Percentiles rank a stretch among this genome's conserved stretches.
Conservation (phyloP, 2,888 invertebrate species). For the Tetranychus piercei region DNA sequence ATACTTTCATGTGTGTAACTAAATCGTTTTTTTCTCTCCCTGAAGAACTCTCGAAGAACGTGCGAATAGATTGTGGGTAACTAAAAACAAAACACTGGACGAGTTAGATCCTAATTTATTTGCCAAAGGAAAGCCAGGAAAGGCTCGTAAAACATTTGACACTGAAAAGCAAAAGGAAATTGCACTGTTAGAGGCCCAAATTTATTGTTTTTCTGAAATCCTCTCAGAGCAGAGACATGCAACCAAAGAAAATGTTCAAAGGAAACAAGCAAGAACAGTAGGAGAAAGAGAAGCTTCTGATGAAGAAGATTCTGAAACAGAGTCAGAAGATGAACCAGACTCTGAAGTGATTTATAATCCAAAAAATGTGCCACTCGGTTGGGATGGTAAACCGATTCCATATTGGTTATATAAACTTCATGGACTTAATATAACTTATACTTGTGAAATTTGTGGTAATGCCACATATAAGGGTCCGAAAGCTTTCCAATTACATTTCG, state of each 20-base stretch:
- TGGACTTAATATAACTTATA: slow-evolving; percentile 93
- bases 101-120: slow-evolving; percentile 75
- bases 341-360: slow-evolving; percentile 97
- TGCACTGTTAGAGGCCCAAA: slow-evolving; percentile 66
- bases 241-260: slow-evolving; percentile 92
- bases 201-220: slow-evolving; percentile 67
- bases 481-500: slow-evolving; percentile 97
- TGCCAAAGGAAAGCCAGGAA: slow-evolving; percentile 68
- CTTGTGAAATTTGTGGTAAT: slow-evolving; percentile 98
- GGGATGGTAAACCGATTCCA: slow-evolving; percentile 80
- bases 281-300: slow-evolving; percentile 81
- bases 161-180: slow-evolving; percentile 59
- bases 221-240: slow-evolving; percentile 60
- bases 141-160: slow-evolving; percentile 38
- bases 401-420: slow-evolving; percentile 98
- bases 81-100: slow-evolving; percentile 65
- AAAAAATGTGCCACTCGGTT: slow-evolving; percentile 93
- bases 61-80: slow-evolving; percentile 83
- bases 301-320: slow-evolving; percentile 47
- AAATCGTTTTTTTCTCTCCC: not conserved
- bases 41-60: slow-evolving; percentile 71
- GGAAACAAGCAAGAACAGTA: slow-evolving; percentile 87
- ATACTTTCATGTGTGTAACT: not conserved
- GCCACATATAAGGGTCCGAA: slow-evolving; percentile 97
- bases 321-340: slow-evolving; percentile 58